Evolutionary conservation across 2,888 invertebrate species (phyloP), one percentile per base, ranked within the genome.

Genomic region (Ceriagrion tenellum): DNA sequence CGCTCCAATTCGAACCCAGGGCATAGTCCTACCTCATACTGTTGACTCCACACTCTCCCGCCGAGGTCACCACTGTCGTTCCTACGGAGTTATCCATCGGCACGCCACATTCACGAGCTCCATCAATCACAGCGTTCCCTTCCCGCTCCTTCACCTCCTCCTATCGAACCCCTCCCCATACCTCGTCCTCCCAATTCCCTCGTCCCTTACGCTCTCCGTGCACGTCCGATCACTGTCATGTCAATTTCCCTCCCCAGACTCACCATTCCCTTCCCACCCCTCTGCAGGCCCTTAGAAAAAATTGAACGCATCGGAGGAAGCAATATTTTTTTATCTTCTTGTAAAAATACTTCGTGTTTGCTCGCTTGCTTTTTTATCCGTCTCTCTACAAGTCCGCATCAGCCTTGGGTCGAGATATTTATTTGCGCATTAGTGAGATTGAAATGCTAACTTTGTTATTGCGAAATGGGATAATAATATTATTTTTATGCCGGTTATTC

Each of bases 31-130:
- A 63, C 91, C 47, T 93, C 93, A 93, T 47, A 93, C 55, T 93
- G 63, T 56, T 69, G 69, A 93, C 69, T 93, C 69, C 93, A 69
- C 69, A 69, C 69, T 63, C 93, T 74, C 47, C 93, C 93, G 26
- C 69, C 47, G 93, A 74, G 91, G 81, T 69, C 69, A 69, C 93
- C 69, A 74, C 93, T 93, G 93, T 93, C 93, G 74, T 93, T 55
- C 55, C 69, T 69, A 35, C 81, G 69, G 47, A 47, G 93, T 81
- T 81, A 81, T 69, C 93, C 93, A 47, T 93, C 93, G 69, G 93
- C 93, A 74, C 93, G 93, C 69, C 93, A 40, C 69, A 55, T 55
- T 47, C 47, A 55, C 47, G 55, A 55, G 26, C 89, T 69, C 91
- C 69, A 93, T 93, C 93, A 93, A 93, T 93, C 93, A 93, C 40